These are phyloP conservation scores for Vanessa cardui DNA, from an alignment of 2,888 invertebrate genomes.

Conservation along the genomic window DNA sequence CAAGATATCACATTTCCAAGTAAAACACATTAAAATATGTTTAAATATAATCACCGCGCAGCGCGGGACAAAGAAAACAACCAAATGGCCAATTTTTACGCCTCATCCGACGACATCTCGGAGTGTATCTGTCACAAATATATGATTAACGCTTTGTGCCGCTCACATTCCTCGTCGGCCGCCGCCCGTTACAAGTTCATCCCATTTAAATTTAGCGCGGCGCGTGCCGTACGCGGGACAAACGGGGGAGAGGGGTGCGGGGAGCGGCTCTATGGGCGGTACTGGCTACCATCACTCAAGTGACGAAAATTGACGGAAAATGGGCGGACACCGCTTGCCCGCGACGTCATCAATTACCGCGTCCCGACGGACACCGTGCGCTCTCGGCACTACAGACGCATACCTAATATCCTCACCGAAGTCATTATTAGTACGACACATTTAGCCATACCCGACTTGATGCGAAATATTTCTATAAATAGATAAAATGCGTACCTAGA, in stretches of 20 bases:
- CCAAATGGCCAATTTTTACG: constrained; percentile 57
- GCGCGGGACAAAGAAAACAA: constrained; percentile 47
- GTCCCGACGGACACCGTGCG: constrained; percentile 76
- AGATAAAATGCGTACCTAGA: constrained; percentile 52
- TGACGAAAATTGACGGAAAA: constrained; percentile 84
- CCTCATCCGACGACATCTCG: constrained; percentile 59
- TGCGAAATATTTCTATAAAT: constrained; percentile 33
- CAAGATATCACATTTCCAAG: constrained; percentile 26
- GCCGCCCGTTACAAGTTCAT: constrained; percentile 80
- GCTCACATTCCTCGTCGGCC: constrained; percentile 71
- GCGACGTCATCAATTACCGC: constrained; percentile 81
- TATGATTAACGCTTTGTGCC: constrained; percentile 78
- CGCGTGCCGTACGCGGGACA: constrained; percentile 72
- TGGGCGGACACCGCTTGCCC: constrained; percentile 81
- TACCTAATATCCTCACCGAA: constrained; percentile 68
- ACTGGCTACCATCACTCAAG: constrained; percentile 80
- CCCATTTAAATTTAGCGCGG: constrained; percentile 81
- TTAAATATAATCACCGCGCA: constrained; percentile 23
- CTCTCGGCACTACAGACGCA: constrained; percentile 62
- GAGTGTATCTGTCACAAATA: constrained; percentile 77
- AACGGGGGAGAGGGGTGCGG: constrained; percentile 51
- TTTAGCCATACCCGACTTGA: constrained; percentile 44
- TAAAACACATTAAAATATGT: constrained; percentile 22
- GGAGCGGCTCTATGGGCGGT: constrained; percentile 64
- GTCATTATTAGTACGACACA: constrained; percentile 61